Conservation (phyloP, 1,140 invertebrate species). For the Aphis craccivora region DNA sequence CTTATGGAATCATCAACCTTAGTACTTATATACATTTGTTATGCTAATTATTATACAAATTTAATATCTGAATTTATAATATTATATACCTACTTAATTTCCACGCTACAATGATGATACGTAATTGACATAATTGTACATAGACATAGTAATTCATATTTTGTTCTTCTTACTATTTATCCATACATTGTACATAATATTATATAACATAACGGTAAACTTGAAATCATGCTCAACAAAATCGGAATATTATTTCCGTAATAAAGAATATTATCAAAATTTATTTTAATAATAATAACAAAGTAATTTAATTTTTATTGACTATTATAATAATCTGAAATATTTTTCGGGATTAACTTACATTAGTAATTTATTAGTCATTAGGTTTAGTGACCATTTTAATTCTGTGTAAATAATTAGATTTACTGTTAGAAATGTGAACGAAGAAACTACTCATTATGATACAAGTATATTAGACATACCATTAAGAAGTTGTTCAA, state of each 20-base stretch:
- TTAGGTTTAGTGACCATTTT: not conserved
- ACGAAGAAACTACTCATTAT: slow-evolving; percentile 39
- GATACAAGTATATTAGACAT: not conserved
- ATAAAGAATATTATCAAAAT: not conserved
- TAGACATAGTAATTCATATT: not conserved
- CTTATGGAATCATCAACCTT: not conserved
- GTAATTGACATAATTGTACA: not conserved
- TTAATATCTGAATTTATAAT: not conserved
- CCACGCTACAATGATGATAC: not conserved
- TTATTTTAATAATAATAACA: not conserved
- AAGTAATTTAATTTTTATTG: not conserved
- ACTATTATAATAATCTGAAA: not conserved
- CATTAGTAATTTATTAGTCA: not conserved
- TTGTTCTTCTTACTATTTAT: not conserved
- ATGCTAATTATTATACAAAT: not conserved
- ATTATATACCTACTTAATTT: not conserved
- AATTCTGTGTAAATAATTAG: slow-evolving; percentile 2
- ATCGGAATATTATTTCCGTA: too few species aligned
- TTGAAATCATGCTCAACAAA: not conserved
- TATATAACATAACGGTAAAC: not conserved
- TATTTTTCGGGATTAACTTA: not conserved
- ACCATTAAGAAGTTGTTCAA: slow-evolving; percentile 14
- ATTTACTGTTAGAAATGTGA: not conserved
- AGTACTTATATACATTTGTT: not conserved
- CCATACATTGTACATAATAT: not conserved